These are phyloP conservation scores for Tamias sibiricus DNA, from an alignment of 2,113 vertebrate species.

Conservation along the genomic window DNA sequence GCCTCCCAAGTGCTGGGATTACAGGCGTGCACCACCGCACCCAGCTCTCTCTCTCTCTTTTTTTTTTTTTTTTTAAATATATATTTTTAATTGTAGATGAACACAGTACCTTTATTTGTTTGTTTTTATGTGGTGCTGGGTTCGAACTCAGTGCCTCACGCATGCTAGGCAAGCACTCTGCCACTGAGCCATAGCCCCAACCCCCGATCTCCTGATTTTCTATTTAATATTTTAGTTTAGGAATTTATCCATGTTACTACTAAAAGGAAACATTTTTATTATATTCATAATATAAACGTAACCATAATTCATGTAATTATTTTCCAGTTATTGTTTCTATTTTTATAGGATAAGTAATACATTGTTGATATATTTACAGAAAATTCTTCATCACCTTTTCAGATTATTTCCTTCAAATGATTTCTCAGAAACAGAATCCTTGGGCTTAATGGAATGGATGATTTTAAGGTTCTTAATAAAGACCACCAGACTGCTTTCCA, in stretches of 20 bases:
- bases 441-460: background rate
- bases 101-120: too few species aligned
- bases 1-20: too few species aligned
- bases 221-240: conserved; percentile 21
- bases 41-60: too few species aligned
- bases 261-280: conserved; percentile 33
- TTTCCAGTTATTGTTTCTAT: conserved; percentile 5
- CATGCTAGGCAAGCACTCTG: too few species aligned
- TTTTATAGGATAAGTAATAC: background rate
- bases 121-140: too few species aligned
- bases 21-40: too few species aligned
- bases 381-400: conserved; percentile 48
- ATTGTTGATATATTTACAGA: background rate
- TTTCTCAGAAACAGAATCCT: conserved; percentile 46
- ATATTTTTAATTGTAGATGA: too few species aligned
- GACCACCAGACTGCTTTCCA: background rate
- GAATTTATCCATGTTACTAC: conserved; percentile 16
- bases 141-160: too few species aligned
- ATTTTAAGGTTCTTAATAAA: conserved; percentile 55
- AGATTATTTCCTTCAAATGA: conserved; percentile 47
- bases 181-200: too few species aligned
- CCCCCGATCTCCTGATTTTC: too few species aligned
- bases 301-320: background rate
- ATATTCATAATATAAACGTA: background rate
- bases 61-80: too few species aligned